Percentiles rank a stretch among this genome's conserved stretches.
These are phyloP conservation scores for Syrrhaptes paradoxus DNA, from an alignment of 2,113 vertebrate species.

Conservation along the genomic window DNA sequence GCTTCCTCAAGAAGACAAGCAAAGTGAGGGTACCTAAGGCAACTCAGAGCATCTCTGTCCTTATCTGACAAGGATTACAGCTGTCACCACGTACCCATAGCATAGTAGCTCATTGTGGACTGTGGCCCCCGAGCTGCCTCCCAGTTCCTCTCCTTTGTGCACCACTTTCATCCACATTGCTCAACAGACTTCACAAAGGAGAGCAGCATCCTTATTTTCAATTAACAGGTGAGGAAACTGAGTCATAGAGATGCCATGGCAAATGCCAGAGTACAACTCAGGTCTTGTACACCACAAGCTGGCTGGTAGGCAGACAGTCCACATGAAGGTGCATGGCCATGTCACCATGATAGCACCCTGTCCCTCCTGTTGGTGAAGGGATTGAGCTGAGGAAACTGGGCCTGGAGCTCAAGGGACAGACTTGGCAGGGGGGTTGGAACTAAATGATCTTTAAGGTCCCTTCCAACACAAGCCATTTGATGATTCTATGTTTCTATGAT, in stretches of 20 bases:
- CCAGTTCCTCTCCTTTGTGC: background rate
- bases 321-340: background rate
- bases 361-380: background rate
- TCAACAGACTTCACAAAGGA: background rate
- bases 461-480: no score
- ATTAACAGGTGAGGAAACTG: background rate
- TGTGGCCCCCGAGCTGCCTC: background rate
- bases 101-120: fast-evolving
- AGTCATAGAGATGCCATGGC: background rate
- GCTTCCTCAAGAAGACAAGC: background rate
- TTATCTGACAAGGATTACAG: background rate
- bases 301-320: background rate
- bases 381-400: background rate
- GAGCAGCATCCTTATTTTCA: background rate
- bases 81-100: background rate
- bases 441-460: no score
- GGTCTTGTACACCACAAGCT: background rate
- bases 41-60: background rate
- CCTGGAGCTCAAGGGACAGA: background rate
- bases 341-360: background rate
- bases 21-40: background rate
- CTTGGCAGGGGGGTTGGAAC: no score
- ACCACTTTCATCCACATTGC: background rate
- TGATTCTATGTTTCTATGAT: background rate
- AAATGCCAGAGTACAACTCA: background rate